Base-by-base conservation (phyloP, 1,140 invertebrate genomes). In the Eriocheir sinensis region DNA sequence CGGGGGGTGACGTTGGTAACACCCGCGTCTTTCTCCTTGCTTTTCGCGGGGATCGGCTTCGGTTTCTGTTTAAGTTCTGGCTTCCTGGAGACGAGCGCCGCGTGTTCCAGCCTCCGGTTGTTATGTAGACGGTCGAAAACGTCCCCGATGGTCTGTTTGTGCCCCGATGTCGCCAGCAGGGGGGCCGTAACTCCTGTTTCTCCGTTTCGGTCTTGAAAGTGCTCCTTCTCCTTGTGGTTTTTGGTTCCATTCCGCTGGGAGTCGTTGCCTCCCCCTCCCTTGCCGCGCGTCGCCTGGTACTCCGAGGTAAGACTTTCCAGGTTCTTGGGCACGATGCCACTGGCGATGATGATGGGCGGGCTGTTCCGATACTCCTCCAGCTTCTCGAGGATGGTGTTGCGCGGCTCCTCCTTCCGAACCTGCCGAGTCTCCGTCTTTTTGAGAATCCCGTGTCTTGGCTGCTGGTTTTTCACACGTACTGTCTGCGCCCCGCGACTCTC, bases 261-360 rank as follows among this genome's bases (percentile, higher is more conserved):
- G 9, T 36, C 53, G 27, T 89, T 8, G 44, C 27, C 38, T 0
- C 36, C 44, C 40, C 34, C 44, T 38, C 36, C 86, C 30, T 91
- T 48, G 3, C 30, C 81, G 80, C 86, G 48, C 21, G 90, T 40
- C 34, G 93, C 93, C 79, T 94, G 93, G 89, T 94, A 94, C 53
- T 94, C 93, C 17, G 93, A 94, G 34, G 93, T 94, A 30, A 91
- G 90, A 34, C 40, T 38, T 44, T 94, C 93, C 30, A 94, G 81
- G 36, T 88, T 94, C 89, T 94, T 91, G 0, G 93, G 93, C 44
- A 94, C 93, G 8, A 94, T 34, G 0, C 93, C 93, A 38, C 93
- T 94, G 48, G 93, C 93, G 80, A 94, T 94, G 36, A 94, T 94
- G 81, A 94, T 94, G 9, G 93, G 93, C 34, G 86, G 86, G 30